phyloP scores from a whole-genome alignment of 2,113 vertebrate species.

The Coptodon bakossiorum region DNA sequence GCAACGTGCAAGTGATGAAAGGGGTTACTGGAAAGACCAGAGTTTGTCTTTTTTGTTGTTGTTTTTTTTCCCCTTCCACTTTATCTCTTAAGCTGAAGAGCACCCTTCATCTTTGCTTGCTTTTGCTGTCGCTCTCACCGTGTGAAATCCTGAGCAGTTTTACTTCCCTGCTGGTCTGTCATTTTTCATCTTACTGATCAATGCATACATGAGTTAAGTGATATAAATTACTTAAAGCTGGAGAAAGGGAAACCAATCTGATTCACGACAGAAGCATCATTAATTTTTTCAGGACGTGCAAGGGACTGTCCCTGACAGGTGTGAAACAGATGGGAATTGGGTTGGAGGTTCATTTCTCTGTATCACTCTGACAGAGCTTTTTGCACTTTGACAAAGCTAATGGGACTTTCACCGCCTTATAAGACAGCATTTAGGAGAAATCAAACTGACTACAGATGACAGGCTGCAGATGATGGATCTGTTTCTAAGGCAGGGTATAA shows the following conservation, averaged over 20 bases:
- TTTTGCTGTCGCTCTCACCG: background rate
- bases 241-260: background rate
- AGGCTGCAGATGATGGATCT: background rate
- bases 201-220: background rate
- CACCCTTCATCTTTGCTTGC: background rate
- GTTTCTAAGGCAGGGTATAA: background rate
- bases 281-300: background rate
- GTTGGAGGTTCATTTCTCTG: background rate
- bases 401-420: conserved; percentile 23
- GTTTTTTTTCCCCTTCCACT: background rate
- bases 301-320: conserved; percentile 45
- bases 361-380: conserved; percentile 1
- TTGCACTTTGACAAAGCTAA: background rate
- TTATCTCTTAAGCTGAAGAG: background rate
- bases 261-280: conserved; percentile 13
- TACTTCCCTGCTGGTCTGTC: background rate
- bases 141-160: background rate
- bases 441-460: background rate
- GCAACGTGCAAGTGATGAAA: background rate
- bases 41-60: background rate
- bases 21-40: background rate
- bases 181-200: conserved; percentile 14
- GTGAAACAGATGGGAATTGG: conserved; percentile 13
- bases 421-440: conserved; percentile 1
- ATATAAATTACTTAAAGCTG: background rate